A percentile compares a stretch with the other conserved stretches of the same genome.
phyloP scores from a whole-genome alignment of 2,888 invertebrate genomes.

The Stenodema calcarata region DNA sequence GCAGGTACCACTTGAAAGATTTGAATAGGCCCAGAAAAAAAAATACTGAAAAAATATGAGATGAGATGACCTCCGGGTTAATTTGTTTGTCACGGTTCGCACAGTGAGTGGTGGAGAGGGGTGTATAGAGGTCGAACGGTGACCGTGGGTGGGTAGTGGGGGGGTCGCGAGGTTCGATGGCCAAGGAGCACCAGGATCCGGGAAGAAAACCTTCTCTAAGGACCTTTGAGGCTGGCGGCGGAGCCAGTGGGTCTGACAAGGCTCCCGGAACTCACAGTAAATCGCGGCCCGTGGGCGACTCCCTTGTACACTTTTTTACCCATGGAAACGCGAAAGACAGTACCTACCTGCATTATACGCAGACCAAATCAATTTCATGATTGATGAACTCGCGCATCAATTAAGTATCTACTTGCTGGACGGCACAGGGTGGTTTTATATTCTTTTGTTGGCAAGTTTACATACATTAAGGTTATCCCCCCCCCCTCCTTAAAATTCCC shows the following conservation, averaged over 20 bases:
- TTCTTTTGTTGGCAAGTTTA: no score
- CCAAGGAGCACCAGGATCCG: slow-evolving; percentile 1
- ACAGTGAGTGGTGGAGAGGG: background rate
- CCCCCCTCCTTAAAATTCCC: no score
- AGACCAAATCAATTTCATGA: no score
- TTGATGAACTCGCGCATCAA: no score
- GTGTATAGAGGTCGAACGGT: background rate
- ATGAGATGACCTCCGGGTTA: background rate
- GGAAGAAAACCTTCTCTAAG: background rate
- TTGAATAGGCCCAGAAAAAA: no score
- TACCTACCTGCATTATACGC: no score
- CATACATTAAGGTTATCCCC: no score
- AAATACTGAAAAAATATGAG: background rate
- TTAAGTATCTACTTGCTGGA: no score
- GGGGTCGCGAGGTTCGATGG: background rate
- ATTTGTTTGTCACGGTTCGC: background rate
- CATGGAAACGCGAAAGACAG: no score
- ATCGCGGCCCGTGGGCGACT: background rate
- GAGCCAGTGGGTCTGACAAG: background rate
- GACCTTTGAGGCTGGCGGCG: background rate
- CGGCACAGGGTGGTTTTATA: no score
- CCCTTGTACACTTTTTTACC: background rate
- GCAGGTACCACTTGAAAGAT: no score
- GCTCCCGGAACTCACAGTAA: background rate
- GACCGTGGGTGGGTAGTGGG: background rate